Conservation (phyloP, 2,113 vertebrate species). For the Forbesichthys agassizii region DNA sequence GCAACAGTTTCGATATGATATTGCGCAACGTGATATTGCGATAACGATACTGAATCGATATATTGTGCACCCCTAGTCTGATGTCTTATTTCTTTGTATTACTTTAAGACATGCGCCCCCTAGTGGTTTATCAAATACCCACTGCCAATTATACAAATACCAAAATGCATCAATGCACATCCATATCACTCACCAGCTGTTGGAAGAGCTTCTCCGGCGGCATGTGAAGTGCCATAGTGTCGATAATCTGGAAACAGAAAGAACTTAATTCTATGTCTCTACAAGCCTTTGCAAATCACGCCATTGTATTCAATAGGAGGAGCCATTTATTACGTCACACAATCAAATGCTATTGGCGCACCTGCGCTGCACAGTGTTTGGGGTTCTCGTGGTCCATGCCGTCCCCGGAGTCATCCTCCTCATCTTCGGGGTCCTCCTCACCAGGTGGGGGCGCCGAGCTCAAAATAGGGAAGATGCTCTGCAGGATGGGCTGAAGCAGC, state of each 20-base stretch:
- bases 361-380: conserved; percentile 88
- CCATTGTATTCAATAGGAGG: not conserved
- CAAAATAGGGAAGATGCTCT: conserved; percentile 83
- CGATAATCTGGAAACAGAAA: conserved; percentile 78
- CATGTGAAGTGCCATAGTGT: conserved; percentile 86
- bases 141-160: not conserved
- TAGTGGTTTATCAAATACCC: too few relatives aligned
- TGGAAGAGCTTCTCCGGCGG: conserved; percentile 87
- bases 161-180: not conserved
- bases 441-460: conserved; percentile 78
- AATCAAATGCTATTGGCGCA: conserved; percentile 31
- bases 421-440: conserved; percentile 84
- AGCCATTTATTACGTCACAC: not conserved
- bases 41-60: too few relatives aligned
- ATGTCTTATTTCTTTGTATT: too few relatives aligned
- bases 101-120: too few relatives aligned
- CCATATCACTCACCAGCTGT: conserved; percentile 77
- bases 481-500: conserved; percentile 80
- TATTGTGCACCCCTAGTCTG: too few relatives aligned
- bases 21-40: too few relatives aligned
- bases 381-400: conserved; percentile 76
- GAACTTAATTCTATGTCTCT: not conserved
- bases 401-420: conserved; percentile 73
- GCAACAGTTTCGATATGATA: too few relatives aligned
- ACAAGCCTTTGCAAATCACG: not conserved